Conservation (phyloP, 2,888 invertebrate genomes). For the Polietes domitor region DNA sequence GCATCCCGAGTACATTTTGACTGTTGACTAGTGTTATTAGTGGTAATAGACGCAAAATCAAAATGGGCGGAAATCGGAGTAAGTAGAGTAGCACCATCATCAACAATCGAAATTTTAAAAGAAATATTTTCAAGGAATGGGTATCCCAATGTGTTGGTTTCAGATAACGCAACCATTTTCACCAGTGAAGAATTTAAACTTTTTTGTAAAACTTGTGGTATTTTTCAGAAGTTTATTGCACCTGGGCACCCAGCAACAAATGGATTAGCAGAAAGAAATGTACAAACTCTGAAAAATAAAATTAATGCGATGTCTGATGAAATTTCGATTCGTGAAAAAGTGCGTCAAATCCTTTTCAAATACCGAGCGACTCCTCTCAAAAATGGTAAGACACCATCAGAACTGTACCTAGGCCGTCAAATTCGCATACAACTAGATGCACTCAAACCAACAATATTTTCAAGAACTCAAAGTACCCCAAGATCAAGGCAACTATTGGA, state of each 20-base stretch:
- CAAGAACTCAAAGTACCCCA: not conserved
- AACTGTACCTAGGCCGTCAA: conserved; percentile 43
- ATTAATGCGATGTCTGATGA: conserved; percentile 45
- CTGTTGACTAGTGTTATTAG: no score
- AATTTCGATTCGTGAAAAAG: conserved; percentile 71
- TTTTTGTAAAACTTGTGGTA: conserved; percentile 43
- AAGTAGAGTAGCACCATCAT: conserved; percentile 26
- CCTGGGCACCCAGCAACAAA: conserved; percentile 43
- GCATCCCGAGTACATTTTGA: no score
- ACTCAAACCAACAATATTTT: conserved; percentile 9
- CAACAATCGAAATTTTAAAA: conserved; percentile 51
- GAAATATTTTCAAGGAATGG: conserved; percentile 39
- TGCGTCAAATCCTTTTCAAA: conserved; percentile 40
- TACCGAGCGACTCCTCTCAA: conserved; percentile 50
- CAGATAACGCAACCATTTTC: conserved; percentile 23
- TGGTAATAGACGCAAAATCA: conserved; percentile 30
- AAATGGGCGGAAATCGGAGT: conserved; percentile 46
- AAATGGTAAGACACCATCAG: conserved; percentile 54
- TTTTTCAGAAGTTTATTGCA: conserved; percentile 58
- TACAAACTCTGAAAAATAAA: conserved; percentile 52
- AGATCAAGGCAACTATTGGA: conserved; percentile 19
- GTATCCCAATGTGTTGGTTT: conserved; percentile 57
- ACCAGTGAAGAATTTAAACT: conserved; percentile 50
- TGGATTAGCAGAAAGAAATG: conserved; percentile 55
- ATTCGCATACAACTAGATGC: conserved; percentile 32